A percentile compares a stretch with the other conserved stretches of the same genome.
These are phyloP conservation scores for Callipepla squamata DNA, from an alignment of 2,113 vertebrate species.

Conservation along the genomic window DNA sequence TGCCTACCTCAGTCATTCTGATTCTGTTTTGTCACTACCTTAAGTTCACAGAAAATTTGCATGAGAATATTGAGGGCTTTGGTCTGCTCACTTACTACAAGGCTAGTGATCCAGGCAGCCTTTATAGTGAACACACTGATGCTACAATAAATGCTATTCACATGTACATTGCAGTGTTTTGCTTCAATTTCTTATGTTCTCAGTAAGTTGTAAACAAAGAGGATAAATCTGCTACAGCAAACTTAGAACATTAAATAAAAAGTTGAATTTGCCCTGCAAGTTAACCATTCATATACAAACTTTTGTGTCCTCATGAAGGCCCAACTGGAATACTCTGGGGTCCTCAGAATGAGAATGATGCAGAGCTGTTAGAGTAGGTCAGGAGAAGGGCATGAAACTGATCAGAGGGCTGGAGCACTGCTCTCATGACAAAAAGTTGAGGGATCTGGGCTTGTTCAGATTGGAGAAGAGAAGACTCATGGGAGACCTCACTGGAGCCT, in stretches of 20 bases:
- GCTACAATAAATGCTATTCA: neutral
- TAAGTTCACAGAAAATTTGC: neutral
- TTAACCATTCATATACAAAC: neutral
- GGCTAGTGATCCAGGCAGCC: neutral
- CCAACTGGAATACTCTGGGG: too few species aligned
- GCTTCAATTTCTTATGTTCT: neutral
- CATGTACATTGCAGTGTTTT: neutral
- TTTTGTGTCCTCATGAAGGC: too few species aligned
- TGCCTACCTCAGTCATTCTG: neutral
- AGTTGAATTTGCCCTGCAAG: neutral
- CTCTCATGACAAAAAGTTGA: too few species aligned
- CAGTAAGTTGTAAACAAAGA: neutral
- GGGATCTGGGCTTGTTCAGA: too few species aligned
- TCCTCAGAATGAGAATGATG: too few species aligned
- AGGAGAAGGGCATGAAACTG: too few species aligned
- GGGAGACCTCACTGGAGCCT: too few species aligned
- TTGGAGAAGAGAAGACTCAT: too few species aligned
- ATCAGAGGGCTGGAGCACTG: too few species aligned
- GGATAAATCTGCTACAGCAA: neutral
- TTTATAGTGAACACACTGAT: too few species aligned
- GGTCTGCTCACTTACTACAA: neutral
- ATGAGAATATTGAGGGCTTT: neutral
- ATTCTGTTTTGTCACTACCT: neutral
- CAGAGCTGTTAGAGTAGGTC: too few species aligned
- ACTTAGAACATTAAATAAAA: neutral